Base-by-base conservation (phyloP, 2,797 vertebrate genomes). In the Oreochromis mossambicus region DNA sequence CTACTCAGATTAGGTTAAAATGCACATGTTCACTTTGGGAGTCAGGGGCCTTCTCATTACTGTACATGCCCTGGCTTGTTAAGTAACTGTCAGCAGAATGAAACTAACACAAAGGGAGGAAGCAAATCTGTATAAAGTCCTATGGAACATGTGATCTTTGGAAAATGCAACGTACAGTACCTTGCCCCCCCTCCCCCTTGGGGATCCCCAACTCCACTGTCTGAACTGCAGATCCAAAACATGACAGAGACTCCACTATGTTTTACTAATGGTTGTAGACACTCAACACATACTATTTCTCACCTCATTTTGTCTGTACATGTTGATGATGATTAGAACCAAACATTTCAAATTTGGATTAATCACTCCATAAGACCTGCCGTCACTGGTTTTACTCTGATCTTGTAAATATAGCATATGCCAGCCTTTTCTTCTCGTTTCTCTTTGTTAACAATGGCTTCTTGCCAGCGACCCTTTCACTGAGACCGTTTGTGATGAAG, bases 121-220 rank as follows among this genome's bases (percentile, higher is more conserved):
- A 26, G 14, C 13, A 70, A 46, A 70, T 46, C 24, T 73, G 21
- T 73, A 73, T 26, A 46, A 70, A 46, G 13, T 46, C 41, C 15
- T 46, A 29, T 73, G 41, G 41, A 24, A 46, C 24, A 46, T 1
- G 9, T 11, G 66, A 2, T 73, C 66, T 9, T 73, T 73, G 38
- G 14, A 73, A 46, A 11, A 26, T 73, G 3, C 38, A 43, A n/a
- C n/a, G n/a, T n/a, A 46, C 14, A 46, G 14, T 70, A 19, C 13
- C 32, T 7, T 3, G 6, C 5, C 5, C 0, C 1, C 2, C 6
- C 52, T 5, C 4, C 55, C 3, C 3, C 6, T 13, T 24, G 6
- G 21, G 6, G 24, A 55, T 26, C 54, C 24, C 21, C 54, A 26
- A 8, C 54, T 8, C 54, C 29, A 32, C 8, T 58, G 55, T 29